These are phyloP conservation scores for Muscicapa comitata DNA, from an alignment of 2,797 vertebrate genomes.

Conservation along the genomic window DNA sequence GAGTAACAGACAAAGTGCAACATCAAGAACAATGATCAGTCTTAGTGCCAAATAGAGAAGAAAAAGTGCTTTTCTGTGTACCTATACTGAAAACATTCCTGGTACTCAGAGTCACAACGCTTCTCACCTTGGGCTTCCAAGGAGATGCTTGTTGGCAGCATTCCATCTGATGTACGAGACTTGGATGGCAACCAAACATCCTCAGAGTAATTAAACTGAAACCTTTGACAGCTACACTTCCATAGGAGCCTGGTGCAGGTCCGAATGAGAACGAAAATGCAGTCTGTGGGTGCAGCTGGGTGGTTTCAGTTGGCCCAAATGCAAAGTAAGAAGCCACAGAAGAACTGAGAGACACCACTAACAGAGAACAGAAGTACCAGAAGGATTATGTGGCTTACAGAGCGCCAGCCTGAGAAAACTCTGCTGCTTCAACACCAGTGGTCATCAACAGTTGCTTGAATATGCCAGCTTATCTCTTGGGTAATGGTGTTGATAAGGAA, in stretches of 20 bases:
- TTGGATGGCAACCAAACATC: not conserved
- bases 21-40: not conserved
- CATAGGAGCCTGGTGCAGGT: not conserved
- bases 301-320: not conserved
- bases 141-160: not conserved
- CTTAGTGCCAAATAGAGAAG: not conserved
- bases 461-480: not conserved
- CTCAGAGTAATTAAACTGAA: not conserved
- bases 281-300: not conserved
- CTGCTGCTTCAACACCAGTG: not conserved
- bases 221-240: not conserved
- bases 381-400: not conserved
- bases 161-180: not conserved
- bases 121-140: not conserved
- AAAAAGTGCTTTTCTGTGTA: not conserved
- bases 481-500: not conserved
- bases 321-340: not conserved
- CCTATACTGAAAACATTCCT: not conserved
- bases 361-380: not conserved
- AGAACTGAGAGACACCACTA: not conserved
- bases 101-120: not conserved
- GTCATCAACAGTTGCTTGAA: accelerated
- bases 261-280: not conserved
- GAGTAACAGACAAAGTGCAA: not conserved
- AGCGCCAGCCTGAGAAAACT: not conserved